Evolutionary conservation across 2,113 vertebrate species (phyloP).

Genomic region (Anarrhichthys ocellatus): DNA sequence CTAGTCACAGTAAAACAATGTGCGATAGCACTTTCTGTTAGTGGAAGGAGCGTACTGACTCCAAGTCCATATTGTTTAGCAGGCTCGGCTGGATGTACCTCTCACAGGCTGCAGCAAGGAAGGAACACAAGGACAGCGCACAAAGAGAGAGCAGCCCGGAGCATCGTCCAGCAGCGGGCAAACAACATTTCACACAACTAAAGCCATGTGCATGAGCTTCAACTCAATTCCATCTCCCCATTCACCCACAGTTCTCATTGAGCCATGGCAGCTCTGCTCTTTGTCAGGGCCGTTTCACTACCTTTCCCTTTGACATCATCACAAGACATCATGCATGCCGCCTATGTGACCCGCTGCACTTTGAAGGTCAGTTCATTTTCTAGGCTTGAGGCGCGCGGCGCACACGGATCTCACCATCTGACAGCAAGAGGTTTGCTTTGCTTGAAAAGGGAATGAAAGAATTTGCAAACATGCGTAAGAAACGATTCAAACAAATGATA

Average conservation of each 20-base stretch:
- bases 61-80: slow-evolving; percentile 23
- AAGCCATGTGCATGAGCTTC: slow-evolving; percentile 36
- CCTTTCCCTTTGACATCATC: slow-evolving; percentile 64
- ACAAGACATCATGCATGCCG: slow-evolving; percentile 25
- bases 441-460: slow-evolving; percentile 1
- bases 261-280: slow-evolving; percentile 70
- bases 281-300: slow-evolving; percentile 67
- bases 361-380: slow-evolving; percentile 72
- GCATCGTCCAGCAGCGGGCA: slow-evolving; percentile 47
- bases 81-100: slow-evolving; percentile 27
- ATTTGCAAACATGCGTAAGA: slow-evolving; percentile 10
- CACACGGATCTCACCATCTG: slow-evolving; percentile 22
- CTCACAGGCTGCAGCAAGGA: slow-evolving; percentile 35
- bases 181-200: slow-evolving; percentile 63
- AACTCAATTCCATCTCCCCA: slow-evolving; percentile 55
- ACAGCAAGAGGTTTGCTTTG: slow-evolving; percentile 7
- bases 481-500: neutral
- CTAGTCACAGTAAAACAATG: slow-evolving; percentile 28
- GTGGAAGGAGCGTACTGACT: neutral
- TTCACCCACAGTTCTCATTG: slow-evolving; percentile 62
- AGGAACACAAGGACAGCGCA: slow-evolving; percentile 42
- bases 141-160: slow-evolving; percentile 61
- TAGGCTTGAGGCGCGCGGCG: slow-evolving; percentile 22
- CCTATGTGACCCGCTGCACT: slow-evolving; percentile 56
- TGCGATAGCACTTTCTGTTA: slow-evolving; percentile 15